phyloP scores from a whole-genome alignment of 1,140 invertebrate genomes.

The Aphaenogaster rudis region DNA sequence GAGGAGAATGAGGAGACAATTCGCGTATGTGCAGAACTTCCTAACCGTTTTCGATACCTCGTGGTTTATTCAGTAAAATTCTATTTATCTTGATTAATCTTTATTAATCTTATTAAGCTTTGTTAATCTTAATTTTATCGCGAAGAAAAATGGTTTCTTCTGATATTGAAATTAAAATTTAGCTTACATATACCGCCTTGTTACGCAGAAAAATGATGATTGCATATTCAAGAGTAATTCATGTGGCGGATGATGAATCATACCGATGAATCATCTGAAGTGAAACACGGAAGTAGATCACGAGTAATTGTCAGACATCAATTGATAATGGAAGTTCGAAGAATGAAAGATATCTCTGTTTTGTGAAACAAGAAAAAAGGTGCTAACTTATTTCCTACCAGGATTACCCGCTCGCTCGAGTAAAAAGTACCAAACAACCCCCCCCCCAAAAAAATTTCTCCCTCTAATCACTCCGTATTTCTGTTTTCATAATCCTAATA shows the following conservation, averaged over 20 bases:
- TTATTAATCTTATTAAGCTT: too few relatives aligned
- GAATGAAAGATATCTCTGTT: not conserved
- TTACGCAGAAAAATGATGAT: not conserved
- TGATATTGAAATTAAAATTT: not conserved
- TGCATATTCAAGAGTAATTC: not conserved
- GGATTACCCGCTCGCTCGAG: not conserved
- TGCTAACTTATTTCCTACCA: not conserved
- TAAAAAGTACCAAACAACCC: not conserved
- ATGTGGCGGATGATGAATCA: conserved; percentile 6
- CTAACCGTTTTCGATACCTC: not conserved
- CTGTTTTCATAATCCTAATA: not conserved
- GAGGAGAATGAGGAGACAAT: not conserved
- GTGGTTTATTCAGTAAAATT: not conserved
- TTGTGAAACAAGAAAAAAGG: not conserved
- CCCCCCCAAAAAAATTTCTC: not conserved
- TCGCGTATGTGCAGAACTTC: not conserved
- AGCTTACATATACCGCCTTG: not conserved
- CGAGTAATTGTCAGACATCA: conserved; percentile 3
- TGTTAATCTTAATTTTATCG: not conserved
- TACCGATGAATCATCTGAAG: conserved; percentile 18
- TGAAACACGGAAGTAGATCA: conserved; percentile 26
- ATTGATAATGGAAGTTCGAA: not conserved
- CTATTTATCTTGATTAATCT: not conserved
- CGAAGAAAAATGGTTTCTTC: not conserved
- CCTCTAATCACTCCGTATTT: not conserved